Evolutionary conservation across 2,888 invertebrate genomes (phyloP).

Genomic region (Platycheirus rosarum): DNA sequence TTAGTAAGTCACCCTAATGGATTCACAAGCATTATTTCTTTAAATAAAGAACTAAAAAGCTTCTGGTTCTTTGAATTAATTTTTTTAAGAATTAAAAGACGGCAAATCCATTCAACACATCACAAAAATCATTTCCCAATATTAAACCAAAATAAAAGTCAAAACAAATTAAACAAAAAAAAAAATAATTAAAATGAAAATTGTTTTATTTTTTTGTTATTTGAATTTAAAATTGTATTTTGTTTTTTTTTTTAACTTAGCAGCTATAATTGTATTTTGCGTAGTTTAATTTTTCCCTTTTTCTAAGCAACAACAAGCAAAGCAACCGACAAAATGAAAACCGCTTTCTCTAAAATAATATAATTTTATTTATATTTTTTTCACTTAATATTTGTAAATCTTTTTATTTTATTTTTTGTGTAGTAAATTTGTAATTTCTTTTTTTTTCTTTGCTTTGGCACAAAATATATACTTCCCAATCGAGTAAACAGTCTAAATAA

Average conservation of each 20-base stretch:
- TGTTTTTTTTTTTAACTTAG: constrained; percentile 71
- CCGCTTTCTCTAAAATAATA: constrained; percentile 60
- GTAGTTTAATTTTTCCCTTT: constrained; percentile 44
- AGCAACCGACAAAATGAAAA: constrained; percentile 73
- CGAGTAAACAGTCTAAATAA: constrained; percentile 74
- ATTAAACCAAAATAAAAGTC: constrained; percentile 13
- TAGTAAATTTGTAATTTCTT: constrained; percentile 73
- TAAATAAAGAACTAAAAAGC: too few species aligned
- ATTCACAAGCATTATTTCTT: too few species aligned
- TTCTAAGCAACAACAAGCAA: constrained; percentile 73
- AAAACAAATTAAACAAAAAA: constrained; percentile 38
- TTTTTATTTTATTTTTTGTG: constrained; percentile 62
- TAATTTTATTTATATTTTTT: constrained; percentile 30
- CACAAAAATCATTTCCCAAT: constrained; percentile 15
- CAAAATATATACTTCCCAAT: constrained; percentile 75
- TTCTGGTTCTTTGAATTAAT: too few species aligned
- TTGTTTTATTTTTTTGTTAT: constrained; percentile 30
- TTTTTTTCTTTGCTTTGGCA: constrained; percentile 75
- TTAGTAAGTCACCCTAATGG: too few species aligned
- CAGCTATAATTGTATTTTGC: constrained; percentile 54
- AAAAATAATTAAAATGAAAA: constrained; percentile 17
- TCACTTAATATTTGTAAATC: constrained; percentile 68
- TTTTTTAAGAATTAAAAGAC: too few species aligned
- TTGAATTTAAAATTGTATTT: constrained; percentile 43
- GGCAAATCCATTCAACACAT: background rate